Percentiles rank a stretch among this genome's conserved stretches.
Conservation (phyloP, 2,113 vertebrate genomes). For the Malaclemys terrapin region DNA sequence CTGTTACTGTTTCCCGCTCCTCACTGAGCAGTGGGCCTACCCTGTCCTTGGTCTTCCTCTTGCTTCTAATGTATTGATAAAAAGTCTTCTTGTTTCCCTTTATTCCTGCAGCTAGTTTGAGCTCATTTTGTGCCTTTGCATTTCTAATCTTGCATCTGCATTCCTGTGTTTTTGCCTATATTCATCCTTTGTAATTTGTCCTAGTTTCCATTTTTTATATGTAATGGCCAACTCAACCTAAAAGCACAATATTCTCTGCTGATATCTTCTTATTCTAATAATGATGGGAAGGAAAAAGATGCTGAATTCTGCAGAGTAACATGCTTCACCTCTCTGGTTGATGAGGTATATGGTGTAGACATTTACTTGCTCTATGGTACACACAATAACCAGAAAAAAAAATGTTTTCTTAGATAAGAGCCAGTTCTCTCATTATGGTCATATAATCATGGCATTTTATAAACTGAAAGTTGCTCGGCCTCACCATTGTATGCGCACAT, state of each 20-base stretch:
- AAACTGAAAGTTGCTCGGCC: not conserved
- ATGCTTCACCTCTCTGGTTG: not conserved
- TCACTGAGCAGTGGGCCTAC: too few species aligned
- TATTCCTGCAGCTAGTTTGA: too few species aligned
- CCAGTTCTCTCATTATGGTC: not conserved
- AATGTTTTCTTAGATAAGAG: not conserved
- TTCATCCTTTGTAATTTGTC: too few species aligned
- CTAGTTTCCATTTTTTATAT: too few species aligned
- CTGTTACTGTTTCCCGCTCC: too few species aligned
- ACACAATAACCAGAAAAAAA: not conserved
- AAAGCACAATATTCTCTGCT: not conserved
- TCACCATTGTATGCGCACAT: accelerated
- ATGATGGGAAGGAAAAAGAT: not conserved
- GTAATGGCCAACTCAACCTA: not conserved
- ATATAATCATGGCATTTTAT: not conserved
- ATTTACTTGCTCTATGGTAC: accelerated
- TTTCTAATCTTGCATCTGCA: too few species aligned
- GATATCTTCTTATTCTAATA: not conserved
- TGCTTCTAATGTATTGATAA: too few species aligned
- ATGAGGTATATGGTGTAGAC: not conserved
- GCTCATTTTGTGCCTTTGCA: too few species aligned
- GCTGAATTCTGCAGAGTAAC: not conserved
- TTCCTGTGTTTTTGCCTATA: too few species aligned
- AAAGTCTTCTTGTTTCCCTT: too few species aligned
- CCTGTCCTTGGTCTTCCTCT: too few species aligned